A percentile compares a stretch with the other conserved stretches of the same genome.
Conservation (phyloP, 1,140 invertebrate species). For the Drosophila ogumai region DNA sequence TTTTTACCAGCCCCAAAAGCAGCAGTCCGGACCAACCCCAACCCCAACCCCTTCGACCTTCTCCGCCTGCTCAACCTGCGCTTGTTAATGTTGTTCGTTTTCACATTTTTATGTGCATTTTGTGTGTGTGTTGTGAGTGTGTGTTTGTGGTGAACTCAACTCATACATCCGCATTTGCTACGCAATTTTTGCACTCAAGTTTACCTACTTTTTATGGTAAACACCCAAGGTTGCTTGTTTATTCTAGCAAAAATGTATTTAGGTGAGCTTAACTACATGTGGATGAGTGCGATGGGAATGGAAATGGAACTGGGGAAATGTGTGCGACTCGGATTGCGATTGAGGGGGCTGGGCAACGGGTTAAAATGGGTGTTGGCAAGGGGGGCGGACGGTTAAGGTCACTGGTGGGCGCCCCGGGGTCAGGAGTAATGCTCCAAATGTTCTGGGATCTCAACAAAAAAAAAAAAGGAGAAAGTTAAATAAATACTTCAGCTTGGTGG, state of each 20-base stretch:
- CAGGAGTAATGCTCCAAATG: slow-evolving; percentile 34
- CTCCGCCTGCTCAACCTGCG: neutral
- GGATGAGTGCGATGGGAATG: slow-evolving; percentile 38
- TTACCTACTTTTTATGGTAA: slow-evolving; percentile 84
- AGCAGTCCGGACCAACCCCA: neutral
- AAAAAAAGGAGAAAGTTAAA: slow-evolving; percentile 31
- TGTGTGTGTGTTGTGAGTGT: slow-evolving; percentile 37
- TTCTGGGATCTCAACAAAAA: neutral
- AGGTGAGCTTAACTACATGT: slow-evolving; percentile 79
- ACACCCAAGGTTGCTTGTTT: slow-evolving; percentile 83
- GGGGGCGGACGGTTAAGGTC: slow-evolving; percentile 14
- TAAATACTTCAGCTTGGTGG: slow-evolving; percentile 34
- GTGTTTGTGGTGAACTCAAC: slow-evolving; percentile 49
- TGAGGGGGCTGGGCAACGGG: slow-evolving; percentile 4
- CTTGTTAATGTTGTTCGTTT: slow-evolving; percentile 66
- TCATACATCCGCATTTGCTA: slow-evolving; percentile 54
- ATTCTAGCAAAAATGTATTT: slow-evolving; percentile 84
- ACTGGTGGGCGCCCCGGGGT: slow-evolving; percentile 18
- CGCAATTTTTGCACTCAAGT: slow-evolving; percentile 83
- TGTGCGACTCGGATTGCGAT: neutral
- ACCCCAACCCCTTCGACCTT: slow-evolving; percentile 20
- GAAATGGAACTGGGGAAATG: slow-evolving; percentile 6
- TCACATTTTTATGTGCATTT: slow-evolving; percentile 82
- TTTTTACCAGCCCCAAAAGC: slow-evolving; percentile 24
- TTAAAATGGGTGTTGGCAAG: neutral